Percentiles rank a stretch among this genome's conserved stretches.
Conservation (phyloP, 30 jellyfish, hydroid and myxozoan species). For the Phacellophora camtschatica region DNA sequence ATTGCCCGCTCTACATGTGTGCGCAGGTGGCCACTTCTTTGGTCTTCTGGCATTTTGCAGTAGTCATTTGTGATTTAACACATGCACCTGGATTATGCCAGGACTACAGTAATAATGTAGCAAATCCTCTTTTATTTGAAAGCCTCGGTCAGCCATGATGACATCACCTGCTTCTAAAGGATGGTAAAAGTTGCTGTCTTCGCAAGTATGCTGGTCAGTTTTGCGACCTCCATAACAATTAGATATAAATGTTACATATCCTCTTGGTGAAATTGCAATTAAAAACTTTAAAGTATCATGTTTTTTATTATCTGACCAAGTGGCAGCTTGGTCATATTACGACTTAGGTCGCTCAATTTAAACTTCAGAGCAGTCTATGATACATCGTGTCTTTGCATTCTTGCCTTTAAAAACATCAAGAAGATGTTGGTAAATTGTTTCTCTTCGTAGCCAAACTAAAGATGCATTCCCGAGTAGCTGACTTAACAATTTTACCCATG, state of each 20-base stretch:
- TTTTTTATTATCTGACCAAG: conserved; percentile 62
- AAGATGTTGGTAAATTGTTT: not conserved
- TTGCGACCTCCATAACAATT: conserved; percentile 66
- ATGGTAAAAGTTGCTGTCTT: conserved; percentile 50
- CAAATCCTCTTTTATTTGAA: conserved; percentile 23
- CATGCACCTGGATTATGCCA: conserved; percentile 34
- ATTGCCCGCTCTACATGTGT: not conserved
- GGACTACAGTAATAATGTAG: conserved; percentile 17
- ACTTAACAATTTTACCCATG: conserved; percentile 34
- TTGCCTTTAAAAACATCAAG: conserved; percentile 16
- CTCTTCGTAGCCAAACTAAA: conserved; percentile 61
- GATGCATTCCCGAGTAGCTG: conserved; percentile 39
- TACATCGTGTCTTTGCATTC: conserved; percentile 13
- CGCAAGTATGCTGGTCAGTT: conserved; percentile 23
- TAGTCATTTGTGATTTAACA: conserved; percentile 6
- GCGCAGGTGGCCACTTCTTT: no score
- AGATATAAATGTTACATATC: conserved; percentile 18
- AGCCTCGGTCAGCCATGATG: conserved; percentile 46
- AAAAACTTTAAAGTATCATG: conserved; percentile 58
- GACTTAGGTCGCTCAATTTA: conserved; percentile 57
- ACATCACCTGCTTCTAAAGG: conserved; percentile 24
- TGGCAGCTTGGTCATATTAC: conserved; percentile 39
- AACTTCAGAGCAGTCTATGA: conserved; percentile 49
- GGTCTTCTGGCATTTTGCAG: not conserved
- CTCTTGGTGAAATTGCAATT: conserved; percentile 42